Conservation (phyloP, 2,797 vertebrate species). For the Syngnathus rostellatus region DNA sequence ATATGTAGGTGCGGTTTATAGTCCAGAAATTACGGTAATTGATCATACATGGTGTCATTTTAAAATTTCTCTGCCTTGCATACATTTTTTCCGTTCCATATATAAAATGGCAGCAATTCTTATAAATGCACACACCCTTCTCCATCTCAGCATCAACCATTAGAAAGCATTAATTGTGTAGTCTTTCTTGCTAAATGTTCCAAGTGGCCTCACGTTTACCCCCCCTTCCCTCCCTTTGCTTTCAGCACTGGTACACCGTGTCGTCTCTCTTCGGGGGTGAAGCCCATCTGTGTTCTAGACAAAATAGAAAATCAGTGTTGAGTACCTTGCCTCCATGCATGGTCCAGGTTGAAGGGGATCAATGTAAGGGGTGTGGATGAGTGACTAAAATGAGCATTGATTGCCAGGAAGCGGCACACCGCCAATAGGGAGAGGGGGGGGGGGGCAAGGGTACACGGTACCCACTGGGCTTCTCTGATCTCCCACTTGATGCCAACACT, state of each 20-base stretch:
- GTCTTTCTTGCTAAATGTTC: conserved; percentile 15
- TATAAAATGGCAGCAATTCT: too few relatives aligned
- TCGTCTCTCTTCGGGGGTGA: conserved; percentile 26
- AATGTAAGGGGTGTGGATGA: conserved; percentile 53
- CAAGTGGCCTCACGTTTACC: conserved; percentile 28
- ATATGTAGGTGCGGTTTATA: too few relatives aligned
- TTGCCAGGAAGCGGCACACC: conserved; percentile 35
- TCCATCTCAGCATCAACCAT: too few relatives aligned
- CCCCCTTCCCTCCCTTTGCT: conserved; percentile 21
- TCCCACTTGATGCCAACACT: conserved; percentile 8
- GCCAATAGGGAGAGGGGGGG: background rate
- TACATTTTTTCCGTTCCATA: too few relatives aligned
- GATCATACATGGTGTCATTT: too few relatives aligned
- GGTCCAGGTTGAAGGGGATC: conserved; percentile 45
- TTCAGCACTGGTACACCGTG: conserved; percentile 2
- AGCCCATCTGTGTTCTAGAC: conserved; percentile 43
- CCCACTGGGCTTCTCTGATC: conserved; percentile 17
- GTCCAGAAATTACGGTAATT: too few relatives aligned
- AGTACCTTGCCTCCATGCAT: conserved; percentile 34
- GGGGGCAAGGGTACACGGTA: conserved; percentile 24
- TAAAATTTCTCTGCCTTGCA: too few relatives aligned
- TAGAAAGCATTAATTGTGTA: conserved; percentile 21
- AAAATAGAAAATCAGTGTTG: conserved; percentile 16
- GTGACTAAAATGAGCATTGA: conserved; percentile 61
- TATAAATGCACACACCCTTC: too few relatives aligned